These are phyloP conservation scores for Thaumatotibia leucotreta DNA, from an alignment of 1,140 invertebrate species.

Conservation along the genomic window DNA sequence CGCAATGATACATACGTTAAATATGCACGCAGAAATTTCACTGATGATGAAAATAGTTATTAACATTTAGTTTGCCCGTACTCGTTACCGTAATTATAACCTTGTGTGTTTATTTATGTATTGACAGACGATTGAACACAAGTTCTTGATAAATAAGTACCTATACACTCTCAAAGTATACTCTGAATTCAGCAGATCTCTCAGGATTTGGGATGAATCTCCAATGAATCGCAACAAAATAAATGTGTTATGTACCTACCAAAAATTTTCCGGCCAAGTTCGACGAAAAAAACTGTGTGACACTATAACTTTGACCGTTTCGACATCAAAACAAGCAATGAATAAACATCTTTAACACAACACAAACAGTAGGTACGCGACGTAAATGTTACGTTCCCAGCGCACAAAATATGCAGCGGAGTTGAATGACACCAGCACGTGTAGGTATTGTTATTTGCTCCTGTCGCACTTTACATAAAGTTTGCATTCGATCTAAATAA, in stretches of 20 bases:
- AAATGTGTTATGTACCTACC: too few species aligned
- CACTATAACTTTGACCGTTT: not conserved
- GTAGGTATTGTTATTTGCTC: slow-evolving; percentile 35
- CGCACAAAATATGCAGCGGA: slow-evolving; percentile 32
- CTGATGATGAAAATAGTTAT: not conserved
- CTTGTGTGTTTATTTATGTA: not conserved
- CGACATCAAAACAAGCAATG: not conserved
- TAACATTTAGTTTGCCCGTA: not conserved
- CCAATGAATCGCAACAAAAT: too few species aligned
- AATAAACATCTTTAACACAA: not conserved
- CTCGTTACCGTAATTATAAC: not conserved
- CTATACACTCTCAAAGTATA: too few species aligned
- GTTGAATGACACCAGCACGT: slow-evolving; percentile 41
- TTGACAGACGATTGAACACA: too few species aligned
- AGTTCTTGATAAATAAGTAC: not conserved
- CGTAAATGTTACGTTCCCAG: not conserved
- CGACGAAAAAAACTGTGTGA: too few species aligned
- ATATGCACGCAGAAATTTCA: not conserved
- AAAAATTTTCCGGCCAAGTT: too few species aligned
- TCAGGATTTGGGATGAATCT: too few species aligned
- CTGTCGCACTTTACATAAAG: slow-evolving; percentile 34
- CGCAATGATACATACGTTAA: not conserved
- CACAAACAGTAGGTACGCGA: not conserved
- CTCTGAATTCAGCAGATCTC: too few species aligned
- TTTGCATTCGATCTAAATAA: slow-evolving; percentile 44